Conservation (phyloP, 2,797 vertebrate genomes). For the Amniataba percoides region DNA sequence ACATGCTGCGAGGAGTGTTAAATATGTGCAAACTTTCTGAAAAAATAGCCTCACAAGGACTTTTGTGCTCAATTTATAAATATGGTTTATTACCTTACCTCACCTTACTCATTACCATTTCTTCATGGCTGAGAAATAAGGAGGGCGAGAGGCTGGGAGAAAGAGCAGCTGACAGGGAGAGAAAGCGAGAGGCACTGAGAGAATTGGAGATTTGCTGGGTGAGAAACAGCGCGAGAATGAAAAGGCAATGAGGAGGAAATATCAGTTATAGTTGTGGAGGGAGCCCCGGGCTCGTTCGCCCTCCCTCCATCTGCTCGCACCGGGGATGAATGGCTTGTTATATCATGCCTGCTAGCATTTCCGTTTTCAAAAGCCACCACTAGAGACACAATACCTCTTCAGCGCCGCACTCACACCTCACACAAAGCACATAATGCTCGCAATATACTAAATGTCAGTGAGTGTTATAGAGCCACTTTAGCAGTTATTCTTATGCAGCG, state of each 20-base stretch:
- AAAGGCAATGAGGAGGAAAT: conserved; percentile 57
- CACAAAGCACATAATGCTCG: conserved; percentile 28
- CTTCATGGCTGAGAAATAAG: conserved; percentile 18
- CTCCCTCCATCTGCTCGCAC: conserved; percentile 29
- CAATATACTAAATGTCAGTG: conserved; percentile 28
- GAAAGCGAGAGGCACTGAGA: conserved; percentile 22
- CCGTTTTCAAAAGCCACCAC: conserved; percentile 44
- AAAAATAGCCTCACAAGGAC: conserved; percentile 2
- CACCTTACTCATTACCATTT: conserved; percentile 22
- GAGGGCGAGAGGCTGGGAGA: background rate
- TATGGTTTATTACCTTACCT: conserved; percentile 8
- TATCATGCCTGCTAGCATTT: conserved; percentile 60
- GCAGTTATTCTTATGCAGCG: conserved; percentile 3
- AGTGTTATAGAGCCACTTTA: conserved; percentile 8
- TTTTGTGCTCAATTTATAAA: background rate
- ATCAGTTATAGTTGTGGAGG: conserved; percentile 38
- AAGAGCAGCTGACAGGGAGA: background rate
- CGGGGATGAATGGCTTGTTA: conserved; percentile 52
- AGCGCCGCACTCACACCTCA: conserved; percentile 30
- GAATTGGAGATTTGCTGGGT: conserved; percentile 23
- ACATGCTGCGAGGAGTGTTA: background rate
- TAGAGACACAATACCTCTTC: conserved; percentile 51
- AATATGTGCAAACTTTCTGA: background rate
- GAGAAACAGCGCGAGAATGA: conserved; percentile 50
- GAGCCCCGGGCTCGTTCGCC: conserved; percentile 35